Conservation (phyloP, 1,140 invertebrate genomes). For the Cotesia typhae region DNA sequence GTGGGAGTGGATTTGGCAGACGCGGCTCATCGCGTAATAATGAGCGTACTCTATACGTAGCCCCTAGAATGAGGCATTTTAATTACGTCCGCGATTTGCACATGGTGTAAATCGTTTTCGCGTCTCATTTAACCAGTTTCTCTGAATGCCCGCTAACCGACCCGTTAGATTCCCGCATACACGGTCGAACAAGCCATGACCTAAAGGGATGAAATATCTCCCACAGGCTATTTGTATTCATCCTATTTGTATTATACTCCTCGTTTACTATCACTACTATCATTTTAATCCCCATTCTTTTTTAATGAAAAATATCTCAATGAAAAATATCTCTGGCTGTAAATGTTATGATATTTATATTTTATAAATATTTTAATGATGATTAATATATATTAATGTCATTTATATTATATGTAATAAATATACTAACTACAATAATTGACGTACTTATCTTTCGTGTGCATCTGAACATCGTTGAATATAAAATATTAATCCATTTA, state of each 20-base stretch:
- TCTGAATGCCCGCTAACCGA: slow-evolving; percentile 35
- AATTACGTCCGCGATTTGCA: slow-evolving; percentile 33
- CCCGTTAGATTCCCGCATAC: slow-evolving; percentile 33
- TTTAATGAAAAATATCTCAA: no score
- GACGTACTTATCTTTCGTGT: no score
- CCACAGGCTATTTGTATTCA: slow-evolving; percentile 5
- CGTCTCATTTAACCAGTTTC: slow-evolving; percentile 39
- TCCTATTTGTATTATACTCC: not conserved
- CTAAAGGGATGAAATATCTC: slow-evolving; percentile 9
- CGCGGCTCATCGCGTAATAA: slow-evolving; percentile 36
- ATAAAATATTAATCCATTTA: no score
- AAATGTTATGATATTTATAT: no score
- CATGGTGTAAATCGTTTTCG: slow-evolving; percentile 38
- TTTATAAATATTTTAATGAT: no score
- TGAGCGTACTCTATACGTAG: slow-evolving; percentile 17
- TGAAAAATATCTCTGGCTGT: no score
- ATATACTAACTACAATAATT: no score
- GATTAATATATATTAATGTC: no score
- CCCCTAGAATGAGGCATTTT: slow-evolving; percentile 32
- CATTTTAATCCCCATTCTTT: not conserved
- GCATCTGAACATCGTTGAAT: no score
- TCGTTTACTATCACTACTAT: not conserved
- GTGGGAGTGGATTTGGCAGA: slow-evolving; percentile 26
- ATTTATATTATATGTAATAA: no score
- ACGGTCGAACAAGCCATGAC: slow-evolving; percentile 5